Conservation (phyloP, 2,797 vertebrate species). For the Pelodytes ibericus region DNA sequence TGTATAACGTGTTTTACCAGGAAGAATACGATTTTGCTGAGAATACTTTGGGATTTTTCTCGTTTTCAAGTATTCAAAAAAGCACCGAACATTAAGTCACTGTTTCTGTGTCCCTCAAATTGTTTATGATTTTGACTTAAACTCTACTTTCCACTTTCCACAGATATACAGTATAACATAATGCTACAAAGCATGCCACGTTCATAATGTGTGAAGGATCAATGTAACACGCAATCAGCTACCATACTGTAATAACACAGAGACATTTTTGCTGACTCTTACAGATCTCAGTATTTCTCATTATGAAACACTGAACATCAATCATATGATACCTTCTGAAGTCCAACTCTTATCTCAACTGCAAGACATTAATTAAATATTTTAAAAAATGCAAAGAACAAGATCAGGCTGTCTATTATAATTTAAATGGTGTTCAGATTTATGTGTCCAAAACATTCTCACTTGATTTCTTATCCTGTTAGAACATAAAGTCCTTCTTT, state of each 20-base stretch:
- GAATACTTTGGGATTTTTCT: too few species aligned
- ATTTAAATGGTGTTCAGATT: conserved; percentile 39
- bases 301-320: conserved; percentile 20
- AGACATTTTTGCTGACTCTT: conserved; percentile 47
- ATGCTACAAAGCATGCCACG: conserved; percentile 15
- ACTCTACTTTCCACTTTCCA: neutral
- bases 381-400: conserved; percentile 35
- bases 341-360: conserved; percentile 48
- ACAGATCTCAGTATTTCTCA: conserved; percentile 36
- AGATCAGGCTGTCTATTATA: conserved; percentile 34
- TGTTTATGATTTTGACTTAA: neutral
- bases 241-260: conserved; percentile 23
- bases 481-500: conserved; percentile 34
- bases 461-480: conserved; percentile 38
- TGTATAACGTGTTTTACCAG: too few species aligned
- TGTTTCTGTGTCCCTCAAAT: too few species aligned
- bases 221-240: conserved; percentile 28
- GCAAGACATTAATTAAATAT: conserved; percentile 50
- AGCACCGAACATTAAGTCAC: too few species aligned
- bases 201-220: conserved; percentile 34
- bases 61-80: too few species aligned
- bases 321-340: conserved; percentile 16
- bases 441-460: conserved; percentile 34
- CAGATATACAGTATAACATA: neutral
- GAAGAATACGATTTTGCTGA: too few species aligned